Evolutionary conservation across 1,140 invertebrate genomes (phyloP), one percentile per base, ranked within the genome.

Genomic region (Onthophagus taurus): DNA sequence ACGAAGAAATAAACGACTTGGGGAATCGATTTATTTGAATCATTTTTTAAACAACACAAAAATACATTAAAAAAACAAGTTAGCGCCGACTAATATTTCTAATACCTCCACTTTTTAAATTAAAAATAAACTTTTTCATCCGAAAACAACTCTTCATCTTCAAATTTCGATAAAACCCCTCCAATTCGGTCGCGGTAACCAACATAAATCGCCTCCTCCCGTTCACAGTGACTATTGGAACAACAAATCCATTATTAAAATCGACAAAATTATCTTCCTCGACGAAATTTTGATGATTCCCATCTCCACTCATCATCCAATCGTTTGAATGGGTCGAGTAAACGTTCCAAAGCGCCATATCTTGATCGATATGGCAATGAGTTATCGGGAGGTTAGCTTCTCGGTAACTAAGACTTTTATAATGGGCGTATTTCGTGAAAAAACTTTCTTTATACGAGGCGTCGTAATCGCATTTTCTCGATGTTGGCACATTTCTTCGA

Each of bases 291-390:
- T 4, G 23, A 3, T 20, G 34, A 36, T 11, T 36, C 34, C 13
- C 16, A 17, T 36, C 34, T 3, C 34, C 34, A 14, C 34, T 36
- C 34, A 36, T 36, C 34, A 36, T 36, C 34, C 34, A 36, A 11
- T 36, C 34, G 19, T 20, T 17, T 3, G 34, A 36, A 7, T 17
- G 34, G 8, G 34, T 20, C 11, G 34, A 36, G 12, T 36, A 36
- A 5, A 36, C 34, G 34, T 36, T 36, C 34, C 34, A 36, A n/a
- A n/a, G n/a, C n/a, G n/a, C 16, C 19, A 36, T 14, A 17, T 7
- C 12, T 14, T 36, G 34, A 9, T 36, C 3, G 16, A 18, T 9
- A 21, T 11, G 2, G n/a, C 19, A 5, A 3, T 36, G 18, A 3
- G 17, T 13, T 36, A 20, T 36, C 17, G 34, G 16, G 5, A 20